phyloP scores from a whole-genome alignment of 2,888 invertebrate genomes.

The Eristalis intricaria region DNA sequence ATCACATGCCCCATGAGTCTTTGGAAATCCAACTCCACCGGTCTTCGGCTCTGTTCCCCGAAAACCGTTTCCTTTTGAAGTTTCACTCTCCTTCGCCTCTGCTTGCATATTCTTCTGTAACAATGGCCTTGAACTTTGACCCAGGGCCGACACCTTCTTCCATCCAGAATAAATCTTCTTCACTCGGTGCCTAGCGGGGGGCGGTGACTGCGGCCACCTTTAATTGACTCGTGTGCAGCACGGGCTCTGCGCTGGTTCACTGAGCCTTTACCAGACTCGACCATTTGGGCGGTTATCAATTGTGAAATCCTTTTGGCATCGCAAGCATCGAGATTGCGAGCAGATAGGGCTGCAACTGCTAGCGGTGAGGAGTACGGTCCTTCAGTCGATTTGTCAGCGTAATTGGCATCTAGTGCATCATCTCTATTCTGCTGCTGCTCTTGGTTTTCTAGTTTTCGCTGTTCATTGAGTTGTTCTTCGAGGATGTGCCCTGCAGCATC shows the following conservation, averaged over 20 bases:
- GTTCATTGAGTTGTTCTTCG: slow-evolving; percentile 20
- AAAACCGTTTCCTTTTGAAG: not conserved
- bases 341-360: slow-evolving; percentile 44
- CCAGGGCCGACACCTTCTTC: not conserved
- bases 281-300: slow-evolving; percentile 44
- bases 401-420: slow-evolving; percentile 31
- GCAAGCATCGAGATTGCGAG: not conserved
- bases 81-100: not conserved
- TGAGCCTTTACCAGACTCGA: not conserved
- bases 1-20: not conserved
- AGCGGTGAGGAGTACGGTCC: not conserved
- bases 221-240: not conserved
- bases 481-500: slow-evolving; percentile 21
- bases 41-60: not conserved
- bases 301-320: slow-evolving; percentile 23
- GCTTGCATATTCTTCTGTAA: not conserved
- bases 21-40: not conserved
- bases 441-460: not conserved
- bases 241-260: not conserved
- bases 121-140: not conserved
- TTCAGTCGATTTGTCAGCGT: slow-evolving; percentile 36
- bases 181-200: not conserved
- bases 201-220: not conserved
- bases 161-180: not conserved
- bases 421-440: not conserved